phyloP scores from a whole-genome alignment of 2,113 vertebrate genomes.

The Cynoglossus semilaevis region DNA sequence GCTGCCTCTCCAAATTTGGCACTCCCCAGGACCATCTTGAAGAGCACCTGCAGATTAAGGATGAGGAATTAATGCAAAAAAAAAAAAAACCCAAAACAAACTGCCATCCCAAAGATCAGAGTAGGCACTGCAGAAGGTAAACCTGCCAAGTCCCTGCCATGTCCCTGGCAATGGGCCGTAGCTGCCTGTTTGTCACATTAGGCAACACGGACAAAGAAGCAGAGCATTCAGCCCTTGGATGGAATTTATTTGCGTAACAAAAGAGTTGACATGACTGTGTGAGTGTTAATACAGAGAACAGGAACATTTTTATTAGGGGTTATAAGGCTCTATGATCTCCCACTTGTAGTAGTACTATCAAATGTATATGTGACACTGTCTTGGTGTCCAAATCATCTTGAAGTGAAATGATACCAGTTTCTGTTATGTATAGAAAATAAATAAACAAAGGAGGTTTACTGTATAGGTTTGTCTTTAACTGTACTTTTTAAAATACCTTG shows the following conservation, averaged over 20 bases:
- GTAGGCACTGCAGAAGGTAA: constrained; percentile 16
- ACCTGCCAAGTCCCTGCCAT: constrained; percentile 38
- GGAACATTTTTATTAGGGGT: too few relatives aligned
- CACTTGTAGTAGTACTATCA: too few relatives aligned
- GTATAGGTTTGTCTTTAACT: neutral
- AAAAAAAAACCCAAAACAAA: constrained; percentile 2
- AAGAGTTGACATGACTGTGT: constrained; percentile 15
- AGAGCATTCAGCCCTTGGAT: constrained; percentile 13
- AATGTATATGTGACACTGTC: too few relatives aligned
- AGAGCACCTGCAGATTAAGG: constrained; percentile 83
- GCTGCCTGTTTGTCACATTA: constrained; percentile 56
- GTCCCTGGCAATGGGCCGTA: constrained; percentile 34
- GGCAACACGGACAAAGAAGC: constrained; percentile 35
- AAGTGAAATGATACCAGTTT: too few relatives aligned
- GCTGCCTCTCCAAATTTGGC: constrained; percentile 96
- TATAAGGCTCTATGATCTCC: too few relatives aligned
- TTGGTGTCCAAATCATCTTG: too few relatives aligned
- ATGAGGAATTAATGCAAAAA: neutral
- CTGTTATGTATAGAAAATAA: too few relatives aligned
- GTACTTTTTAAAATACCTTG: constrained; percentile 78
- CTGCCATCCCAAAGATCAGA: constrained; percentile 26
- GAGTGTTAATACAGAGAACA: too few relatives aligned
- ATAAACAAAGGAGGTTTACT: too few relatives aligned
- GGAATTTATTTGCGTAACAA: too few relatives aligned
- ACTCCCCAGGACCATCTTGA: constrained; percentile 95